Base-by-base conservation (phyloP, 1,140 invertebrate genomes). In the Antheraea pernyi region DNA sequence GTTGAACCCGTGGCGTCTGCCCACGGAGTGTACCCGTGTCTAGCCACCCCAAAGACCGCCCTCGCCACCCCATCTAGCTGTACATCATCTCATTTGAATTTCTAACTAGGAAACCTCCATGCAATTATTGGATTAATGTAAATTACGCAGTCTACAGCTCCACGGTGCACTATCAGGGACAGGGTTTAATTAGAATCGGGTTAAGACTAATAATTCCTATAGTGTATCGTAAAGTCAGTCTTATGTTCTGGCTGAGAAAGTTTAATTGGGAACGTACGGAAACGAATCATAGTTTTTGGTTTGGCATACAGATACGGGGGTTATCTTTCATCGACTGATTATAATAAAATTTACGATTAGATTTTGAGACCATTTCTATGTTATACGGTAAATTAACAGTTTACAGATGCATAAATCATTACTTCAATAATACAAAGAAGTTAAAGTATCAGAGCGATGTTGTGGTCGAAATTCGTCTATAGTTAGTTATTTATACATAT, bases 71-170 rank as follows among this genome's bases (percentile, higher is more conserved):
- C 75, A 71, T 77, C 69, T 70, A 75, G 72, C 86, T 81, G 85
- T 89, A 94, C 95, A 95, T 95, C 95, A 95, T 94, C 95, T 96
- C 95, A 97, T 97, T 96, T 96, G 96, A 96, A 96, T 96, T 96
- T 96, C 95, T 97, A 96, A 97, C 96, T 96, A 96, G 95, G 95
- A 95, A 96, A 96, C 95, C 95, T 96, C 95, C 95, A 96, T 96
- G 95, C 96, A 97, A 96, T 97, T 97, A 97, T 97, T 96, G 96
- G 96, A 97, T 97, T 97, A 97, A 97, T 97, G 96, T 96, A 97
- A 97, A 97, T 97, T 96, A 96, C 95, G 95, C 95, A 94, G 95
- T 95, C 95, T 95, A 94, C 86, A 83, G 91, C 93, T 85, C 86
- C 91, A 94, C 93, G 93, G 93, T 94, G 94, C 94, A 90, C 86